These are phyloP conservation scores for Pagrus major DNA, from an alignment of 2,113 vertebrate species.

Conservation along the genomic window DNA sequence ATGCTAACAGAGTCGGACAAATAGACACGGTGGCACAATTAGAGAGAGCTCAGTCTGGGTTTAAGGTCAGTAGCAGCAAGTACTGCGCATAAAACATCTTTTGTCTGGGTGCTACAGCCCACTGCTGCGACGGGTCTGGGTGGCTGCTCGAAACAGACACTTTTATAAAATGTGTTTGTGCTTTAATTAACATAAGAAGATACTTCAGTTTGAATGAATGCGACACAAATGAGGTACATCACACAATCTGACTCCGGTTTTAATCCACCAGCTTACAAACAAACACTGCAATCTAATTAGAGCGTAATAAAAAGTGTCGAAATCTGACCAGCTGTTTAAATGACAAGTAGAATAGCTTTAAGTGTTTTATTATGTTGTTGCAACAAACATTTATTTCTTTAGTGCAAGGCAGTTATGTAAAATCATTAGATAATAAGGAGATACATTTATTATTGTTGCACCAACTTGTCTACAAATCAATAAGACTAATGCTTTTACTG, in stretches of 20 bases:
- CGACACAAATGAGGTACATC: background rate
- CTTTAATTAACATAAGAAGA: too few relatives aligned
- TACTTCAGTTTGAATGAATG: background rate
- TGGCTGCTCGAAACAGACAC: too few relatives aligned
- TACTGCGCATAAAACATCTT: conserved; percentile 1
- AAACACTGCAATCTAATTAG: conserved; percentile 8
- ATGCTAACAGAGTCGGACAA: background rate
- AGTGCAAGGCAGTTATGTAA: background rate
- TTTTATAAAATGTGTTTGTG: too few relatives aligned
- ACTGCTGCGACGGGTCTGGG: too few relatives aligned
- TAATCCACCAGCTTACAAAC: background rate
- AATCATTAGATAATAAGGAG: background rate
- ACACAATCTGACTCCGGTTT: background rate
- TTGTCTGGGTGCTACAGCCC: too few relatives aligned
- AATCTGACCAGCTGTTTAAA: conserved; percentile 4
- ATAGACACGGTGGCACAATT: background rate
- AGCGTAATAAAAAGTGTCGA: background rate
- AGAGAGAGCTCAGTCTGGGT: conserved; percentile 16
- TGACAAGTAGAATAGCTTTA: conserved; percentile 7
- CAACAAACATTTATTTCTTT: background rate
- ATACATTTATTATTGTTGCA: background rate
- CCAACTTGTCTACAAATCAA: background rate
- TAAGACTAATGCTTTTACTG: background rate
- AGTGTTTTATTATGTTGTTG: background rate
- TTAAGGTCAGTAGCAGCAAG: conserved; percentile 19